Evolutionary conservation across 2,888 invertebrate genomes (phyloP).

Genomic region (Sabatieria punctata): DNA sequence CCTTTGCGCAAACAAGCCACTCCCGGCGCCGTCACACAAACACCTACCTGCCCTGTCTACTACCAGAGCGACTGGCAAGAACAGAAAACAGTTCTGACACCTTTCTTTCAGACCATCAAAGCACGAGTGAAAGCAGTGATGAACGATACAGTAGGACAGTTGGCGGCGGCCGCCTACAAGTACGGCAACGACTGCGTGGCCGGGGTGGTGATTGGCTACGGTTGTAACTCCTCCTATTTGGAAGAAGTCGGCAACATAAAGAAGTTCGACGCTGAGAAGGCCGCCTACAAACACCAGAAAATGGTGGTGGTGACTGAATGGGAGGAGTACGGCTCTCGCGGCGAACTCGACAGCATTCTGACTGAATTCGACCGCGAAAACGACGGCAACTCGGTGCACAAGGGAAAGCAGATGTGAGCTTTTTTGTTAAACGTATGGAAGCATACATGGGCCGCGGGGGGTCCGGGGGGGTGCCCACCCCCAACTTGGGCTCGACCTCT

Average conservation of each 20-base stretch:
- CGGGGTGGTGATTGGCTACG: conserved; percentile 30
- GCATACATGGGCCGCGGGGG: too few relatives aligned
- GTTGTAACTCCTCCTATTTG: conserved; percentile 30
- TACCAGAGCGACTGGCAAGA: too few relatives aligned
- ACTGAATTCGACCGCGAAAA: conserved; percentile 27
- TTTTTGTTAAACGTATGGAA: conserved; percentile 5
- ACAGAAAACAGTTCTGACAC: too few relatives aligned
- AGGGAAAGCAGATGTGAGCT: conserved; percentile 28
- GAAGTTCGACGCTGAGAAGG: conserved; percentile 24
- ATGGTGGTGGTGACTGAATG: conserved; percentile 30
- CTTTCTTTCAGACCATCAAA: conserved; percentile 23
- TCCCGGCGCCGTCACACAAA: too few relatives aligned
- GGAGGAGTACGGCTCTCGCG: conserved; percentile 31
- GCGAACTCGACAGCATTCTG: conserved; percentile 25
- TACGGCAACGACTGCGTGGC: conserved; percentile 28
- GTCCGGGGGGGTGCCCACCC: too few relatives aligned
- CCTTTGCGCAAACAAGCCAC: too few relatives aligned
- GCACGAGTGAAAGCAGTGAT: conserved; percentile 31
- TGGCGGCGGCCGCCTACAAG: conserved; percentile 28
- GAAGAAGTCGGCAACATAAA: conserved; percentile 26
- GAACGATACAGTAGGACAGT: conserved; percentile 31
- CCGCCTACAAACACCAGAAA: conserved; percentile 22
- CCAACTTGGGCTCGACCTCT: too few relatives aligned
- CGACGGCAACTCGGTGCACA: conserved; percentile 27
- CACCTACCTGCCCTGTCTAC: too few relatives aligned